Evolutionary conservation across 2,113 vertebrate species (phyloP).

Genomic region (Chitala chitala): DNA sequence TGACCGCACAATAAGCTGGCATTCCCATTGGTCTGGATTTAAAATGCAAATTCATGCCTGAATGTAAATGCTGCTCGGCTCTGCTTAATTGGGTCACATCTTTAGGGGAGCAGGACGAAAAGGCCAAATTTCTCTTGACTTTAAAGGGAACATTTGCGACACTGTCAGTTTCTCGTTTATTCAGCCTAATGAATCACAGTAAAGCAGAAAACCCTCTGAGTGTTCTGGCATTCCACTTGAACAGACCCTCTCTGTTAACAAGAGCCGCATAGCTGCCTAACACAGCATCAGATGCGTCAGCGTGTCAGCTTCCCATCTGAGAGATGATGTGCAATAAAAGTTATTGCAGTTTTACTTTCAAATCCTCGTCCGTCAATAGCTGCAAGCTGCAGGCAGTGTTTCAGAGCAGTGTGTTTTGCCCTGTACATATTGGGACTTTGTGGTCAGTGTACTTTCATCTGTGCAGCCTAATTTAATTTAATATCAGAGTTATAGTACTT

Average conservation of each 20-base stretch:
- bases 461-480: too few relatives aligned
- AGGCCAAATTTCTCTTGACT: conserved; percentile 25
- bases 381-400: neutral
- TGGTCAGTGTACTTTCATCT: neutral
- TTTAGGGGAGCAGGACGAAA: conserved; percentile 28
- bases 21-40: conserved; percentile 20
- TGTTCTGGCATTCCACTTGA: neutral
- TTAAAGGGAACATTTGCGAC: conserved; percentile 22
- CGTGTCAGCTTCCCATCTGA: neutral
- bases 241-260: conserved; percentile 13
- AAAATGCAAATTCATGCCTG: conserved; percentile 15
- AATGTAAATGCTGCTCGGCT: conserved; percentile 27
- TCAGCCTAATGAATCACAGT: conserved; percentile 20
- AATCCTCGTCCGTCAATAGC: neutral
- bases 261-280: conserved; percentile 20
- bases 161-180: neutral
- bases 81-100: conserved; percentile 35
- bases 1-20: neutral
- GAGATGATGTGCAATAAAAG: too few relatives aligned
- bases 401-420: neutral
- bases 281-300: neutral
- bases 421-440: neutral
- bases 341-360: neutral
- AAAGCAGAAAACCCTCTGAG: neutral
- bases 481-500: too few relatives aligned